Conservation (phyloP, 2,113 vertebrate species). For the Prunella fulvescens region DNA sequence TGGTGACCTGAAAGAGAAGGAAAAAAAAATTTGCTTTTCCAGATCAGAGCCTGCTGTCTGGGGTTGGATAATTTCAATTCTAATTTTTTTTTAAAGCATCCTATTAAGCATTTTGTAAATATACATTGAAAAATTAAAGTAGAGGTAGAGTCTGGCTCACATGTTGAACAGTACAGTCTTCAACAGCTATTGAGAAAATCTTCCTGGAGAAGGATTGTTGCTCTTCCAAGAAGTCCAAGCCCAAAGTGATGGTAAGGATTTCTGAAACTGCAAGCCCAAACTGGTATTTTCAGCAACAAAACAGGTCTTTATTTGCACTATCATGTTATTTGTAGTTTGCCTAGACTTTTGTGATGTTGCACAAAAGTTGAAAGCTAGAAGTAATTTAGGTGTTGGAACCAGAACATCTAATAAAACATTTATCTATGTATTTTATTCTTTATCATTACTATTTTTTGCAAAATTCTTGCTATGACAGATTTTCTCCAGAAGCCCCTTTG, state of each 20-base stretch:
- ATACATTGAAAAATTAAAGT: neutral
- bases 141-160: neutral
- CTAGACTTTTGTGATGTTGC: neutral
- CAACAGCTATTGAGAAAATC: neutral
- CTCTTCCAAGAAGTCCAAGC: neutral
- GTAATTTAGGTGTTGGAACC: neutral
- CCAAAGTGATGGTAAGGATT: neutral
- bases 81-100: neutral
- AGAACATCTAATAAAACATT: neutral
- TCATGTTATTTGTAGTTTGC: neutral
- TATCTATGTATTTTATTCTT: neutral
- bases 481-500: neutral
- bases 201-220: fast-evolving
- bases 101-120: neutral
- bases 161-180: neutral
- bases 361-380: neutral
- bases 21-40: neutral
- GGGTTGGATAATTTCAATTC: neutral
- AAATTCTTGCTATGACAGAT: neutral
- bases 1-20: neutral
- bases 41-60: neutral
- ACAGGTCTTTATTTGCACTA: neutral
- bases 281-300: neutral
- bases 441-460: neutral
- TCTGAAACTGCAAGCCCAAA: neutral